Evolutionary conservation across 2,888 invertebrate species (phyloP).

Genomic region (Thalpophila matura): DNA sequence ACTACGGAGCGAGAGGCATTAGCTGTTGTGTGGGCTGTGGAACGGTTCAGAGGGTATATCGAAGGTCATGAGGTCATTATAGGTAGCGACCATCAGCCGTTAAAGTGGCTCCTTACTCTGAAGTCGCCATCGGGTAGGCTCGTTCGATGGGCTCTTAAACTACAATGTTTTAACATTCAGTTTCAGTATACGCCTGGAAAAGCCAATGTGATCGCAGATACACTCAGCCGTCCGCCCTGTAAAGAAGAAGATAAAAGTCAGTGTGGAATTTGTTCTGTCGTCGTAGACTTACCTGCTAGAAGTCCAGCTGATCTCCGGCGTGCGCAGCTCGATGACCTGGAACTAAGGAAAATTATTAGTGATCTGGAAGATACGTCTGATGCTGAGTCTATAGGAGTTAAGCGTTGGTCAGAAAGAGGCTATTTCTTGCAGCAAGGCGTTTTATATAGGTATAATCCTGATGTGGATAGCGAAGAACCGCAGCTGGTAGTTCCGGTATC

Average conservation of each 20-base stretch:
- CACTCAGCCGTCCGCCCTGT: constrained; percentile 1
- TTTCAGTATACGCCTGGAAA: constrained; percentile 1
- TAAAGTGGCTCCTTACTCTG: too few species aligned
- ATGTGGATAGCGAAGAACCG: too few species aligned
- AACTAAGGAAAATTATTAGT: neutral
- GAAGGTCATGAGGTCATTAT: neutral
- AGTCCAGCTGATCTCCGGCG: neutral
- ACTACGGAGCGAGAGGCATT: neutral
- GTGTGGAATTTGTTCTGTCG: neutral
- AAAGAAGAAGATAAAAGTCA: too few species aligned
- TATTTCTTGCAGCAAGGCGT: too few species aligned
- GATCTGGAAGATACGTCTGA: constrained; percentile 2
- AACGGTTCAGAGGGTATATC: neutral
- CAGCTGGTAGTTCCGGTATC: neutral
- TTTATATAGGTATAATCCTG: too few species aligned
- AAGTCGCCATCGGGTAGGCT: too few species aligned
- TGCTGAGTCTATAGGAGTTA: too few species aligned
- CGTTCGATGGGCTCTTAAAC: too few species aligned
- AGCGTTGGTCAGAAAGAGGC: too few species aligned
- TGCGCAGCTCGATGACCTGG: neutral
- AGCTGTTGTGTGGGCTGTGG: too few species aligned
- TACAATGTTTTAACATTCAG: neutral
- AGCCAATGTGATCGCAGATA: neutral
- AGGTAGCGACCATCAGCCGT: neutral
- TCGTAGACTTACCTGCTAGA: constrained; percentile 1